Evolutionary conservation across 2,113 vertebrate genomes (phyloP).

Genomic region (Micromys minutus): DNA sequence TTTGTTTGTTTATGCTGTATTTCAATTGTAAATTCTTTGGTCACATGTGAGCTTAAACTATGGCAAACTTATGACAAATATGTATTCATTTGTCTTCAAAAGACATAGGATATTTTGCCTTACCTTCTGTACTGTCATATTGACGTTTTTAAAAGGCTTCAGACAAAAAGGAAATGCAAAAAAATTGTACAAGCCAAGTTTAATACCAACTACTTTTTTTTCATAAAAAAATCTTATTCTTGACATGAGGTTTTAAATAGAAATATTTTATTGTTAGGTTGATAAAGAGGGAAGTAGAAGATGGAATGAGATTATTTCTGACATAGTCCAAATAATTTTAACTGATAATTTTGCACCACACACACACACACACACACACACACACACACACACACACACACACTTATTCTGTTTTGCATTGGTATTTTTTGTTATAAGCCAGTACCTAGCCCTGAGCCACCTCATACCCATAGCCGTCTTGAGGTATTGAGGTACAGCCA

Average conservation of each 20-base stretch:
- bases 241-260: slow-evolving; percentile 19
- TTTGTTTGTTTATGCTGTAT: neutral
- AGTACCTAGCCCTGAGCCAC: neutral
- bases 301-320: slow-evolving; percentile 24
- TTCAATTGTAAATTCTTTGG: neutral
- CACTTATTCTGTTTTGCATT: neutral
- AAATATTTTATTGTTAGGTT: neutral
- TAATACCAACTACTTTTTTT: neutral
- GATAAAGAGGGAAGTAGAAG: neutral
- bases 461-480: neutral
- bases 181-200: neutral
- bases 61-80: neutral
- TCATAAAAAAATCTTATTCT: neutral
- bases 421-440: slow-evolving; percentile 19
- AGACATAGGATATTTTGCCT: neutral
- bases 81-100: slow-evolving; percentile 10
- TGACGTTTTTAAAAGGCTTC: slow-evolving; percentile 38
- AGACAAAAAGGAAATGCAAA: slow-evolving; percentile 19
- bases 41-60: neutral
- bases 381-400: too few relatives aligned
- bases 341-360: slow-evolving; percentile 12
- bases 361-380: too few relatives aligned
- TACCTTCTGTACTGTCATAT: neutral
- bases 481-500: neutral
- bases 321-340: slow-evolving; percentile 32